These are phyloP conservation scores for Gonioctena quinquepunctata DNA, from an alignment of 1,140 invertebrate species.

Conservation along the genomic window DNA sequence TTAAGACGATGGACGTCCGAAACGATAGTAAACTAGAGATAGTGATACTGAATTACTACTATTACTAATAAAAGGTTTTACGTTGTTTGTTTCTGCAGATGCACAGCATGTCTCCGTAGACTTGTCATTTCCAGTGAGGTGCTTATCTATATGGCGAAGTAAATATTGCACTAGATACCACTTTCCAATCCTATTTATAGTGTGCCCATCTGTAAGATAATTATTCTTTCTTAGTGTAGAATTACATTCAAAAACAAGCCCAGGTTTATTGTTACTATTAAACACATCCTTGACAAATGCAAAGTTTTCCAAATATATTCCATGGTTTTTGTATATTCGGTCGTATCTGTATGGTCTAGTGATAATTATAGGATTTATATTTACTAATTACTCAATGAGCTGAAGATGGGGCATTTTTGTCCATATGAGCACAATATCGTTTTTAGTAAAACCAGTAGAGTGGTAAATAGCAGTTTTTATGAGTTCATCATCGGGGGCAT, in stretches of 20 bases:
- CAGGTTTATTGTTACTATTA: background rate
- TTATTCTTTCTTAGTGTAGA: background rate
- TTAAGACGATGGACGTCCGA: no score
- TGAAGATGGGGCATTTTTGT: slow-evolving; percentile 5
- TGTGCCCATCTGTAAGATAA: background rate
- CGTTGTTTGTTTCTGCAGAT: background rate
- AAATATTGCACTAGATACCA: background rate
- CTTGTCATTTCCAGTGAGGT: background rate
- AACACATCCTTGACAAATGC: slow-evolving; percentile 1
- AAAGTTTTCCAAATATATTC: slow-evolving; percentile 8
- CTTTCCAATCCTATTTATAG: slow-evolving; percentile 2
- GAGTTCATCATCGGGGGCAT: slow-evolving; percentile 5
- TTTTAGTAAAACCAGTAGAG: background rate
- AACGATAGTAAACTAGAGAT: no score
- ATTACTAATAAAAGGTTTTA: no score
- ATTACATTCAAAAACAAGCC: slow-evolving; percentile 8
- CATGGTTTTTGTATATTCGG: slow-evolving; percentile 2
- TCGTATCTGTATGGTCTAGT: slow-evolving; percentile 4
- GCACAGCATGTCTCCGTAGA: background rate
- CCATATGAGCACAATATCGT: slow-evolving; percentile 6
- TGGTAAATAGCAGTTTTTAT: background rate
- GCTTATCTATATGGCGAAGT: slow-evolving; percentile 1
- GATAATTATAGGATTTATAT: background rate
- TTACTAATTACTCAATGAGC: background rate
- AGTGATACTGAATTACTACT: no score